Evolutionary conservation across 2,797 vertebrate genomes (phyloP).

Genomic region (Lepus townsendii): DNA sequence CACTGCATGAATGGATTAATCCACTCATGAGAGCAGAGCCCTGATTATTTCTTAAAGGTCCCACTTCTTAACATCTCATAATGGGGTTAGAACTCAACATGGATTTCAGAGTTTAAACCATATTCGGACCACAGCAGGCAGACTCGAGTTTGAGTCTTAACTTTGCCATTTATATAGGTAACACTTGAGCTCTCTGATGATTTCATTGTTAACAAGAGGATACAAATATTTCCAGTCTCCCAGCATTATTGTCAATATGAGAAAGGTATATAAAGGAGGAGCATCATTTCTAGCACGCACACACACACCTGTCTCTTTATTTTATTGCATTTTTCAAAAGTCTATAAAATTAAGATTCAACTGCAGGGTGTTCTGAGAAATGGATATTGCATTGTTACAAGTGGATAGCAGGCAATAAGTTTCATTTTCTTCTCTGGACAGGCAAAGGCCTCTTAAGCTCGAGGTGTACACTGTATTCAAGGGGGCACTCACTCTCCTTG

Average conservation of each 20-base stretch:
- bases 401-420: neutral
- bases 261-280: neutral
- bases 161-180: too few species aligned
- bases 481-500: neutral
- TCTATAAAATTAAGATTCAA: neutral
- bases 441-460: neutral
- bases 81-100: too few species aligned
- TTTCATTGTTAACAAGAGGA: neutral
- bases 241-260: neutral
- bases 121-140: too few species aligned
- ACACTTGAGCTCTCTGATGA: too few species aligned
- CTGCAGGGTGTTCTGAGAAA: neutral
- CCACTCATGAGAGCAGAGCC: too few species aligned
- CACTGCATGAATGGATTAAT: too few species aligned
- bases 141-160: neutral
- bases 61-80: too few species aligned
- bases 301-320: neutral
- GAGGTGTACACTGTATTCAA: neutral
- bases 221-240: rapidly evolving
- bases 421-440: neutral
- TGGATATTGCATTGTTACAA: neutral
- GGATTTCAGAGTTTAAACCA: too few species aligned
- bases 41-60: too few species aligned
- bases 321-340: neutral
- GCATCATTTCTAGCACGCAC: neutral